Base-by-base conservation (phyloP, 2,888 invertebrate species). In the Boloria selene region DNA sequence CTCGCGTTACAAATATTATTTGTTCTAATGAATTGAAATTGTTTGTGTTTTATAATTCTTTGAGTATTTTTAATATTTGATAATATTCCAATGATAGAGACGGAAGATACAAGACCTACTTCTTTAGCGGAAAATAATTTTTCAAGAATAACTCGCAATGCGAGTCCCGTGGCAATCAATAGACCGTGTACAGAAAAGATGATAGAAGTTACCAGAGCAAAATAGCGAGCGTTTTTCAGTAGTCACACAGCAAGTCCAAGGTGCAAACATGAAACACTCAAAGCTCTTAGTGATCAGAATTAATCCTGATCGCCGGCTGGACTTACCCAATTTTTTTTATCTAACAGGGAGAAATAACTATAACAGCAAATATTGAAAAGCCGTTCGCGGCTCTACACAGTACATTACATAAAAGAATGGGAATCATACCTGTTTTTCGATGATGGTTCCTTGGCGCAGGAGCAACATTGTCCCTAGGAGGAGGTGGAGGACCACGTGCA, bases 401-500 rank as follows among this genome's bases (percentile, higher is more conserved):
- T 77, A 76, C 75, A 77, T 70, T 62, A 70, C 71, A 69, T 45
- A 58, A 67, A 55, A 65, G 74, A 72, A 44, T 52, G 45, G 13
- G 38, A 58, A 71, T 75, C 84, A 76, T 83, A 93, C 93, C 93
- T 92, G 92, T 81, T 76, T 91, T 93, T 74, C 93, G 84, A 72
- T 88, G 90, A 68, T 86, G 91, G 73, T 85, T 88, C 69, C 91
- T 85, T 69, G 86, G 87, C 67, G 82, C 84, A 65, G 87, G 83
- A 66, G 85, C 93, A 79, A 94, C 93, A 81, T 93, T 94, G 77
- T 96, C 96, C 68, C 97, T 92, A 0, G 97, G 97, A 13, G 97
- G 97, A 44, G 96, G 96, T 51, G 97, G 97, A n/a, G 97, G 97
- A 60, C 97, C 97, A 75, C 97, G 93, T 4, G 96, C 97, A n/a